Percentiles rank a stretch among this genome's conserved stretches.
These are phyloP conservation scores for Synanthedon andrenaeformis DNA, from an alignment of 2,888 invertebrate genomes.

Conservation along the genomic window DNA sequence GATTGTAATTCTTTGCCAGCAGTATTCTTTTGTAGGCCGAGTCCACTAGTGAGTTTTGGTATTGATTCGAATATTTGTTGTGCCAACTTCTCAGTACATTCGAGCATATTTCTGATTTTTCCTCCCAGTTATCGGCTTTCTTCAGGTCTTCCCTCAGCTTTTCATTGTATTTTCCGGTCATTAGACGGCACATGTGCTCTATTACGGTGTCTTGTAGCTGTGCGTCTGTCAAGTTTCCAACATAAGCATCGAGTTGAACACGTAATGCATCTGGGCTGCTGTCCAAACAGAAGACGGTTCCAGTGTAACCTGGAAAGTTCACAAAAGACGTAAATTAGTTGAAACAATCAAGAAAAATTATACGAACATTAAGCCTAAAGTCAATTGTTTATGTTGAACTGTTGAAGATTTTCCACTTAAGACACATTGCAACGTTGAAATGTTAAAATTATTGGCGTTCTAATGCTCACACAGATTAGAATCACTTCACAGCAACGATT, in stretches of 20 bases:
- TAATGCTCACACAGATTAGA: too few species aligned
- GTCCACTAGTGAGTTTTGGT: slow-evolving; percentile 18
- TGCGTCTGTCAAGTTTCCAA: slow-evolving; percentile 19
- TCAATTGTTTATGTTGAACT: background rate
- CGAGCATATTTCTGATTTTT: slow-evolving; percentile 19
- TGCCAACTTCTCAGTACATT: slow-evolving; percentile 11
- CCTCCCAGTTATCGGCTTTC: slow-evolving; percentile 14
- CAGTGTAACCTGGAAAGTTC: slow-evolving; percentile 25
- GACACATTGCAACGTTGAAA: too few species aligned
- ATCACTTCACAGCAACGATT: too few species aligned
- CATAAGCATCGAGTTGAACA: slow-evolving; percentile 21
- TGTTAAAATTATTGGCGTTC: too few species aligned
- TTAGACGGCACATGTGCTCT: slow-evolving; percentile 19
- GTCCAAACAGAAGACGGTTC: slow-evolving; percentile 33
- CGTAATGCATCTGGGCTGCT: slow-evolving; percentile 34
- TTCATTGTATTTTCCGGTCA: slow-evolving; percentile 13
- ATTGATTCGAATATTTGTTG: slow-evolving; percentile 19
- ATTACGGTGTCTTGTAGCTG: slow-evolving; percentile 23
- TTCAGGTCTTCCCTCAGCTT: slow-evolving; percentile 14
- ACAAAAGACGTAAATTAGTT: background rate
- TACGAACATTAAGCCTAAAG: background rate
- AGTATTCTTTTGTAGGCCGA: slow-evolving; percentile 22
- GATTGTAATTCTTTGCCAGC: slow-evolving; percentile 23
- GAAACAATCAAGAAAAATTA: background rate
- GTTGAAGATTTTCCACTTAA: too few species aligned